Evolutionary conservation across 2,113 vertebrate genomes (phyloP).

Genomic region (Archilochus colubris): DNA sequence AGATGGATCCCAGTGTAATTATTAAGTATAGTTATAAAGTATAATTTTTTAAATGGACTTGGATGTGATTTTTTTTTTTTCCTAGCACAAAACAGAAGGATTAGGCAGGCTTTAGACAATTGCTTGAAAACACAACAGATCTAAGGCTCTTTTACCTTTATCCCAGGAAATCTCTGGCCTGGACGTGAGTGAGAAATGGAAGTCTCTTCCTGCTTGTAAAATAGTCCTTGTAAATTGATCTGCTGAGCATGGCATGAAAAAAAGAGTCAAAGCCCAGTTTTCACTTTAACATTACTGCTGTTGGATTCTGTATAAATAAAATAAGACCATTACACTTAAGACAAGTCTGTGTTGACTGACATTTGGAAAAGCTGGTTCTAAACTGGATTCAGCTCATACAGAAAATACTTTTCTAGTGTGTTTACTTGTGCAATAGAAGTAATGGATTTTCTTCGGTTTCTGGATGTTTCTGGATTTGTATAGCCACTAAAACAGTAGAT

Average conservation of each 20-base stretch:
- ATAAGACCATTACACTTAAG: slow-evolving; percentile 66
- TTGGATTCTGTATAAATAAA: slow-evolving; percentile 61
- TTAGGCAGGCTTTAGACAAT: slow-evolving; percentile 82
- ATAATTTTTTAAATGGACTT: neutral
- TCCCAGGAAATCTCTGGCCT: slow-evolving; percentile 73
- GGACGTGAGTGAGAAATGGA: neutral
- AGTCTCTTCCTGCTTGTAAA: slow-evolving; percentile 42
- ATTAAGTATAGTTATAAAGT: slow-evolving; percentile 22
- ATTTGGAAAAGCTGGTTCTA: slow-evolving; percentile 58
- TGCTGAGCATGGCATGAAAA: slow-evolving; percentile 39
- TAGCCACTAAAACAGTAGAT: neutral
- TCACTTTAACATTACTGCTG: slow-evolving; percentile 38
- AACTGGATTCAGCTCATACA: slow-evolving; percentile 56
- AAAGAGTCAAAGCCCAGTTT: slow-evolving; percentile 35
- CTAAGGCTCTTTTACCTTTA: slow-evolving; percentile 77
- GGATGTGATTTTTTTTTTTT: slow-evolving; percentile 30
- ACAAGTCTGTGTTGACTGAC: slow-evolving; percentile 52
- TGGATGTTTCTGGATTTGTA: neutral
- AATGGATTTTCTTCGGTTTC: neutral
- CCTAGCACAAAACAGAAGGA: slow-evolving; percentile 73
- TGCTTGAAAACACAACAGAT: slow-evolving; percentile 70
- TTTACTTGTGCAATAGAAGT: neutral
- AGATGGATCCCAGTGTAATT: slow-evolving; percentile 17
- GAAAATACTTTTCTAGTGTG: neutral
- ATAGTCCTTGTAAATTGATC: slow-evolving; percentile 43